Evolutionary conservation across 2,797 vertebrate genomes (phyloP), one percentile per base, ranked within the genome.

Genomic region (Harpagifer antarcticus): DNA sequence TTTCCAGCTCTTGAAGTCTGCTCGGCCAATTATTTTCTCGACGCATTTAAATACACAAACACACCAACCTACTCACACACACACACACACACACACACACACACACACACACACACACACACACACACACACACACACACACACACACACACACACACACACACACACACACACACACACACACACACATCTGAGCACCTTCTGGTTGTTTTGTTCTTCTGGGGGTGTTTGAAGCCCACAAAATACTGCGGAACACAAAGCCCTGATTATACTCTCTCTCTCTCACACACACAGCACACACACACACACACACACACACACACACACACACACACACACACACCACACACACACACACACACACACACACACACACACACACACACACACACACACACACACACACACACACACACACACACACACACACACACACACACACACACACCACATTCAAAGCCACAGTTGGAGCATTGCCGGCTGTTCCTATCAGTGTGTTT

Each of bases 191-290:
- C 40, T 54, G 75, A 80, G 74, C 67, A 61, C 75, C 83, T 83
- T 85, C 82, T 83, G 76, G 74, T 83, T 72, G 67, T 42, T 74
- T 68, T 75, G 58, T 52, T 83, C 56, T 62, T 78, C 65, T 86
- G 75, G 79, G 79, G 76, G 71, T 69, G 85, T 87, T 83, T 82
- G 75, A 85, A 89, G 65, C 82, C 72, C 79, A 85, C 59, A 63
- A 83, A 82, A 72, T 17, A 62, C 87, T 78, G 86, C 84, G 85
- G 65, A 83, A 76, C 78, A 76, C 76, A 76, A 84, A 82, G 79
- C 82, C 69, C 80, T 61, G 84, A 84, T 83, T 79, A 76, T 76
- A 27, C 23, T 27, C 27, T 27, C 27, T 27, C 27, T 27, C 4
- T 86, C 60, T 80, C 45, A 62, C 43, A 33, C 69, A 47, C 62